These are phyloP conservation scores for Grammomys surdaster DNA, from an alignment of 2,113 vertebrate species.

Conservation along the genomic window DNA sequence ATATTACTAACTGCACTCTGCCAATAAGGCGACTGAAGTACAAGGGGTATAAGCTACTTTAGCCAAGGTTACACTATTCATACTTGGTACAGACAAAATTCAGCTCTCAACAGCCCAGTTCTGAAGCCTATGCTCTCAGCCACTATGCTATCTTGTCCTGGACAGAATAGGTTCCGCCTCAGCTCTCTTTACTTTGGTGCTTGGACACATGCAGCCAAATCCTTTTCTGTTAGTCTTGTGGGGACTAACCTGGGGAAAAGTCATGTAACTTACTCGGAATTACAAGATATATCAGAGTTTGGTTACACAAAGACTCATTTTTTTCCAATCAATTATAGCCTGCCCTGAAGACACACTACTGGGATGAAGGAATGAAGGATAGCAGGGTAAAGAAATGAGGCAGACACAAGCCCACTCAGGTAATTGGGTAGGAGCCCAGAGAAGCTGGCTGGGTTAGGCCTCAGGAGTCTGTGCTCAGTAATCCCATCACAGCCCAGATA, in stretches of 20 bases:
- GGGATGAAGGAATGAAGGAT: not conserved
- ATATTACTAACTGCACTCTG: slow-evolving; percentile 38
- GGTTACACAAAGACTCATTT: slow-evolving; percentile 32
- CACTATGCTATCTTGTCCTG: not conserved
- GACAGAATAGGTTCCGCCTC: not conserved
- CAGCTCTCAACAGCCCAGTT: not conserved
- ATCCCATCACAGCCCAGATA: not conserved
- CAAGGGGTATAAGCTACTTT: slow-evolving; percentile 10
- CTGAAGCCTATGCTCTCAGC: not conserved
- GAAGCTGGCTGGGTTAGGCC: slow-evolving; percentile 3
- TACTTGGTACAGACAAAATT: not conserved
- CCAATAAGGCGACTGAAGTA: slow-evolving; percentile 48
- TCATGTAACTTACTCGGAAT: not conserved
- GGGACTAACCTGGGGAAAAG: not conserved
- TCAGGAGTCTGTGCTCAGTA: not conserved
- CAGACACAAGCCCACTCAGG: not conserved
- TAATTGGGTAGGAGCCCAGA: slow-evolving; percentile 11
- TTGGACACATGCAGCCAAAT: slow-evolving; percentile 14
- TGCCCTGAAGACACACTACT: slow-evolving; percentile 11
- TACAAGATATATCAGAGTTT: slow-evolving; percentile 35
- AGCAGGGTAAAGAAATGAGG: slow-evolving; percentile 26
- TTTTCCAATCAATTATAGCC: slow-evolving; percentile 50
- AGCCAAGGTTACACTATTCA: not conserved
- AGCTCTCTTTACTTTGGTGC: not conserved
- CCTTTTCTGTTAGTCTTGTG: not conserved